Evolutionary conservation across 2,797 vertebrate species (phyloP), one percentile per base, ranked within the genome.

Genomic region (Numenius phaeopus): DNA sequence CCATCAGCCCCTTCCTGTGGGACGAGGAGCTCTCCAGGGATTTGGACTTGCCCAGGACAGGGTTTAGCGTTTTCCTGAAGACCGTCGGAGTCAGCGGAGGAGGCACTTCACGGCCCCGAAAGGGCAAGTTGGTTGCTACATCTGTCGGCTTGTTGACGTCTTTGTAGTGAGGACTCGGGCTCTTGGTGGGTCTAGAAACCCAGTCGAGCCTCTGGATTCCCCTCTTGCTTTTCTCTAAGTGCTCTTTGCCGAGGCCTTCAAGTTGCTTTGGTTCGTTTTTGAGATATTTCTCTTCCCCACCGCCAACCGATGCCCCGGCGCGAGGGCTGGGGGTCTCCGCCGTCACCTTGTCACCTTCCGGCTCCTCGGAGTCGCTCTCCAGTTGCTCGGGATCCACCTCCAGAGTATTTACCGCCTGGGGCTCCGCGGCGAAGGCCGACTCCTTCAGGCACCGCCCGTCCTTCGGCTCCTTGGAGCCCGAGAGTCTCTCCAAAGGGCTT

Each of bases 401-500:
- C 79, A 94, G 20, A 1, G 97, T 21, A 61, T 79, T 89, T 61
- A 96, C 85, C 65, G 17, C 39, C 46, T 37, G 91, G 26, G 96
- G 34, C 22, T 94, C 94, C 55, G 34, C 9, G 3, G 90, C 8
- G 10, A 95, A 97, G 3, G 62, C 18, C 5, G 76, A 6, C 34
- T 95, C 96, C 83, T 69, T 85, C 14, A 39, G 14, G 2, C 66
- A 32, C 55, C 23, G 73, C 2, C 12, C 2, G 17, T 93, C 95
- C 83, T 71, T 58, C 1, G 54, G 34, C 70, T 83, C 97, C 89
- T 90, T 95, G 91, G 86, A 62, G 87, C 91, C 49, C 5, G 92
- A 54, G 30, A 96, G 86, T 52, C 79, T 94, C 73, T 96, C 96
- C 95, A 96, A 97, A 97, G 97, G 96, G 97, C 97, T 96, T 97